Base-by-base conservation (phyloP, 2,113 vertebrate genomes). In the Seriola aureovittata region DNA sequence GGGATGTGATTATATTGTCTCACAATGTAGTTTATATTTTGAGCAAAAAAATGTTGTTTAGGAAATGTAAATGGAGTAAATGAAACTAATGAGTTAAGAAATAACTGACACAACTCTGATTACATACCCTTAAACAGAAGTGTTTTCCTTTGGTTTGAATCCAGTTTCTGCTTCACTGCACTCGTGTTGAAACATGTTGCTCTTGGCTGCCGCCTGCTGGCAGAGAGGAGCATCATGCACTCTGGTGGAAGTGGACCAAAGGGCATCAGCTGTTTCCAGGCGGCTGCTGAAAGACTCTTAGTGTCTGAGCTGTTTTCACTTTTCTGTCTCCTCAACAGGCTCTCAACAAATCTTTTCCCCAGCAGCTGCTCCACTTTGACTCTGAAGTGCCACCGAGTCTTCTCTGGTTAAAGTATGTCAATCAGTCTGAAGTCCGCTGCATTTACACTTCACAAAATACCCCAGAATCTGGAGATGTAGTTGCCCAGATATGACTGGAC, bases 131-230 rank as follows among this genome's bases (percentile, higher is more conserved):
- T 2, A 4, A 23, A n/a, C 8, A 54, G 21, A 11, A 46, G 4
- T 14, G 44, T 46, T 46, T 46, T 46, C 13, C 48, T 50, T 19
- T 7, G 48, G 1, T 50, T 50, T 8, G 48, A 50, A 14, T 42
- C 40, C 40, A 42, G 40, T 11, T 42, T 42, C 8, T 42, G 1
- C 13, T 17, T 5, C 46, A 9, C 19, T 21, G 8, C 19, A n/a
- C 52, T n/a, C 9, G 29, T 29, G 29, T 29, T 29, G 44, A 9
- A 34, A 34, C 55, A 3, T 23, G 2, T 46, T 25, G 71, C 75
- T 75, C 70, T 80, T 2, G 11, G 50, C 62, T 46, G 65, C 80
- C 73, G 12, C 4, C 82, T 81, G 42, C 63, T 68, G 84, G 71
- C 32, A 4, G 8, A 23, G 54, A 46, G 32, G 32, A 17, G 13